These are phyloP conservation scores for Cryptocephalus primarius DNA, from an alignment of 2,888 invertebrate species.

Conservation along the genomic window DNA sequence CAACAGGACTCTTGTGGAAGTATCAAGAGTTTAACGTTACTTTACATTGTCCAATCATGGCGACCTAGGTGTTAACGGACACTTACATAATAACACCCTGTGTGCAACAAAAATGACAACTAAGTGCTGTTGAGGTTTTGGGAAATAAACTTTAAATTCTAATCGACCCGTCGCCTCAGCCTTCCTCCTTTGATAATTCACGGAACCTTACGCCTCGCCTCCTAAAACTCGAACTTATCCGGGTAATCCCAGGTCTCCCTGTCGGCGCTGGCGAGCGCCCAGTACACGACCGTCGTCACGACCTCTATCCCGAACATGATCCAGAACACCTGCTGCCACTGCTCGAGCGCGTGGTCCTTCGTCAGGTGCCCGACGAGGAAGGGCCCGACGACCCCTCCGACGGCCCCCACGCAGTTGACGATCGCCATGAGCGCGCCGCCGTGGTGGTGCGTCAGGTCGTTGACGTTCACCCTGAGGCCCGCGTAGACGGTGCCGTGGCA, in stretches of 20 bases:
- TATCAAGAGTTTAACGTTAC: too few species aligned
- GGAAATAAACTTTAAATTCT: too few species aligned
- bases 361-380: constrained; percentile 1
- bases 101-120: too few species aligned
- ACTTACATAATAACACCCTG: too few species aligned
- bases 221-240: too few species aligned
- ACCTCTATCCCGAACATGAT: neutral
- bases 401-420: neutral
- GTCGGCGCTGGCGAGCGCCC: constrained; percentile 1
- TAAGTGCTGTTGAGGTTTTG: too few species aligned
- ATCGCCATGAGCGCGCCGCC: constrained; percentile 4
- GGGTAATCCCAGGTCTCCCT: constrained; percentile 3
- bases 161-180: too few species aligned
- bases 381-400: constrained; percentile 1
- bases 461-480: constrained; percentile 3
- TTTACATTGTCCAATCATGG: too few species aligned
- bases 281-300: neutral
- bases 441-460: constrained; percentile 3
- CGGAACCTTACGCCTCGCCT: too few species aligned
- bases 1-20: too few species aligned
- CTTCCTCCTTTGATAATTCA: too few species aligned
- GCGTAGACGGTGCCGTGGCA: constrained; percentile 2
- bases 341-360: neutral
- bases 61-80: too few species aligned
- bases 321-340: constrained; percentile 3